These are phyloP conservation scores for Pelusios castaneus DNA, from an alignment of 2,113 vertebrate genomes.

Conservation along the genomic window DNA sequence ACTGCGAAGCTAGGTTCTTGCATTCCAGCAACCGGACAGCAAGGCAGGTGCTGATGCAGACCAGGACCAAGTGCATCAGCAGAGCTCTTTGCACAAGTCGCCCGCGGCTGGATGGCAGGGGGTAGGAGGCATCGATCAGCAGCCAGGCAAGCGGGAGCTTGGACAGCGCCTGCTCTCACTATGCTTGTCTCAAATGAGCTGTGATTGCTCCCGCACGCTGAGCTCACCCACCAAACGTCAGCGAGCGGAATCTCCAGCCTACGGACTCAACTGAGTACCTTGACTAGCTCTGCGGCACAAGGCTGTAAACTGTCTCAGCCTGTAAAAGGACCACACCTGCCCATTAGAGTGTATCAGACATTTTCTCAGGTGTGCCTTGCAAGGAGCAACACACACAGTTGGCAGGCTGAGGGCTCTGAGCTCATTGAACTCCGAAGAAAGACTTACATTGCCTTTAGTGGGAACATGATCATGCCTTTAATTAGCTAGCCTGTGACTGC, in stretches of 20 bases:
- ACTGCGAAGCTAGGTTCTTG: no score
- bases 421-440: neutral
- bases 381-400: neutral
- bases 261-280: neutral
- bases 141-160: fast-evolving
- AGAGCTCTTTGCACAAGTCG: neutral
- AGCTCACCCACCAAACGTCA: neutral
- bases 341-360: neutral
- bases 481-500: neutral
- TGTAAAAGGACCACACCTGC: neutral
- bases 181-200: neutral
- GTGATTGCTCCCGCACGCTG: neutral
- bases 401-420: neutral
- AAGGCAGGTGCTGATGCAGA: neutral
- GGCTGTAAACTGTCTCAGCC: neutral
- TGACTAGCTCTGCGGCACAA: neutral
- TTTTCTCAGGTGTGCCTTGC: neutral
- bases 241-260: neutral
- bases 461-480: neutral
- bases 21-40: neutral
- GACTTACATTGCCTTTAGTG: neutral
- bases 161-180: neutral
- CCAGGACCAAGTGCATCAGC: neutral
- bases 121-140: fast-evolving
- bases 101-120: neutral